These are phyloP conservation scores for Loxodonta africana DNA, from an alignment of 2,113 vertebrate species.

Conservation along the genomic window DNA sequence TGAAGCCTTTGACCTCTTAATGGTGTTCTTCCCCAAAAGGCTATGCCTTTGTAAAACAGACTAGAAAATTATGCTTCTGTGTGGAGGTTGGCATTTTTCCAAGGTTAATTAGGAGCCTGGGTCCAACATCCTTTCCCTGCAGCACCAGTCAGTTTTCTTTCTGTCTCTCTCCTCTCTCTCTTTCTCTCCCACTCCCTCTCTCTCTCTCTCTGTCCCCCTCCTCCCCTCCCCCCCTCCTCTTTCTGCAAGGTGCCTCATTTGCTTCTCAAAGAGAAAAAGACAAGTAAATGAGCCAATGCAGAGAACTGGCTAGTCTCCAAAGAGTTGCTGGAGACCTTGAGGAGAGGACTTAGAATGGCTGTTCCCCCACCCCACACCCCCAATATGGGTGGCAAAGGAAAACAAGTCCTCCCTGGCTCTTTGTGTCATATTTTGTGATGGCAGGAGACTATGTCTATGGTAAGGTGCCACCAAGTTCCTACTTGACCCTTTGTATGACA, in stretches of 20 bases:
- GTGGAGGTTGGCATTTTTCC: neutral
- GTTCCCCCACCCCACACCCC: neutral
- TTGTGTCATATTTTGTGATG: neutral
- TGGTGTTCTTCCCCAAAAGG: constrained; percentile 30
- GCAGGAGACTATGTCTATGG: neutral
- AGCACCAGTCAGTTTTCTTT: neutral
- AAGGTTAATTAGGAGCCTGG: constrained; percentile 34
- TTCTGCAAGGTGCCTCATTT: neutral
- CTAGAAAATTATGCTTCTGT: neutral
- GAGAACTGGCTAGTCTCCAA: constrained; percentile 5
- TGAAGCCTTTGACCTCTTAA: neutral
- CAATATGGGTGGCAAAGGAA: neutral
- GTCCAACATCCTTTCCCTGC: neutral
- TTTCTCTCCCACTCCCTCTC: accelerated
- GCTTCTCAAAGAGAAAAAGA: neutral
- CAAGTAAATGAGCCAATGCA: neutral
- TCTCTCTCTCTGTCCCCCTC: accelerated
- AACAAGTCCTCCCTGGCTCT: neutral
- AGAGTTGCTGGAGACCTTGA: neutral
- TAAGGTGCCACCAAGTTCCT: neutral
- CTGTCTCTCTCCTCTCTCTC: too few species aligned
- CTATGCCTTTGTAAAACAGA: constrained; percentile 23
- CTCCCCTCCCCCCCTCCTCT: neutral
- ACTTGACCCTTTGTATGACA: neutral
- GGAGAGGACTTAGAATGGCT: neutral